Evolutionary conservation across 2,888 invertebrate species (phyloP).

Genomic region (Agapostemon virescens): DNA sequence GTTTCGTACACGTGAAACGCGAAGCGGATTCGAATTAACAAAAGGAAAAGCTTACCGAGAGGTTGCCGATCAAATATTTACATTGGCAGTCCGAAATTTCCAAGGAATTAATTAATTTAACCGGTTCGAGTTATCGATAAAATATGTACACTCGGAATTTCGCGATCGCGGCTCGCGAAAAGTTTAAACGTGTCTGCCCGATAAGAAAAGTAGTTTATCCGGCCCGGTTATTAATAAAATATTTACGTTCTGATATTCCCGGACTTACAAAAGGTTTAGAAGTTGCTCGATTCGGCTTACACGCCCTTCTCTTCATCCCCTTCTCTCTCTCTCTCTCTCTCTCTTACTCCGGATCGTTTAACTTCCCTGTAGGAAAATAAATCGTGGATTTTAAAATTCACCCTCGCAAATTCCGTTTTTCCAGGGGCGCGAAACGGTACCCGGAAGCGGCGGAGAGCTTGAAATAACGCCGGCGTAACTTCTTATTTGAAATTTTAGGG

Average conservation of each 20-base stretch:
- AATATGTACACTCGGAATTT: background rate
- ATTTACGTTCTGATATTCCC: background rate
- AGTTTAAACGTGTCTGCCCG: background rate
- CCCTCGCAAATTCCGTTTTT: constrained; percentile 6
- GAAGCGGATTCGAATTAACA: background rate
- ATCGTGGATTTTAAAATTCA: constrained; percentile 9
- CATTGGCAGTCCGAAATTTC: background rate
- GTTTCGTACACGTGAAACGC: background rate
- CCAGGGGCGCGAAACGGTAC: constrained; percentile 9
- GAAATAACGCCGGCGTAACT: constrained; percentile 9
- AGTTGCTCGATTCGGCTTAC: background rate
- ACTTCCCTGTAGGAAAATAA: background rate
- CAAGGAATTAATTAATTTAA: background rate
- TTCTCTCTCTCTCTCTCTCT: too few species aligned
- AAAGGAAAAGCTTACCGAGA: background rate
- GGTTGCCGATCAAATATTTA: background rate
- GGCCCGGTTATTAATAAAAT: background rate
- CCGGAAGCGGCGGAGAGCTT: constrained; percentile 10
- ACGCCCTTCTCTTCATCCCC: too few species aligned
- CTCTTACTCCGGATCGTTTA: constrained; percentile 1
- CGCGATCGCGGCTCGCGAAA: background rate
- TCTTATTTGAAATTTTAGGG: constrained; percentile 39
- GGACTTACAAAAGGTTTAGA: background rate
- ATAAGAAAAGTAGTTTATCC: background rate
- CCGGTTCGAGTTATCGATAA: background rate